Evolutionary conservation across 2,113 vertebrate species (phyloP).

Genomic region (Cyanoliseus patagonus): DNA sequence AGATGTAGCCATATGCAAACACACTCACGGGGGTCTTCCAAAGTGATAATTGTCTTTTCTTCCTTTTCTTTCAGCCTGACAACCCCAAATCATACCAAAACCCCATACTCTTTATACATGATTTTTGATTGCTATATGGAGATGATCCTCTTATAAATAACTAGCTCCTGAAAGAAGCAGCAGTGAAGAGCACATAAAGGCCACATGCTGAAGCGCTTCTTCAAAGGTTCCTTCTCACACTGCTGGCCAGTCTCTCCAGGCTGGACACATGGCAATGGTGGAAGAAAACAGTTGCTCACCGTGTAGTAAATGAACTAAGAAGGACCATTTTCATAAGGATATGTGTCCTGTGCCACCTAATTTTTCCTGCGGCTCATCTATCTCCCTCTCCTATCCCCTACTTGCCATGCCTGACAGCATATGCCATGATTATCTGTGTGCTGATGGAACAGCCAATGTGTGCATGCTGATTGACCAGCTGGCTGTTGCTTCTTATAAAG

Average conservation of each 20-base stretch:
- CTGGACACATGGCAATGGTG: fast-evolving
- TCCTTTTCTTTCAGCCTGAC: background rate
- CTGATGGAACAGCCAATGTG: fast-evolving
- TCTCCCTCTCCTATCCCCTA: background rate
- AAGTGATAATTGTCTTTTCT: background rate
- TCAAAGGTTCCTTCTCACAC: background rate
- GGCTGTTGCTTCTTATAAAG: background rate
- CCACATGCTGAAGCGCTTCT: background rate
- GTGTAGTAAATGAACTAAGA: background rate
- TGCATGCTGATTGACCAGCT: background rate
- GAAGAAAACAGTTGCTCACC: background rate
- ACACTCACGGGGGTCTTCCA: background rate
- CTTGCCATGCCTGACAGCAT: background rate
- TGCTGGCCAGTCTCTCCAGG: background rate
- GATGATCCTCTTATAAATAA: background rate
- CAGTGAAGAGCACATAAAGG: background rate
- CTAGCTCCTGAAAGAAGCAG: background rate
- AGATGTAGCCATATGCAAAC: background rate
- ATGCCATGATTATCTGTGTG: no score
- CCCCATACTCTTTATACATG: background rate
- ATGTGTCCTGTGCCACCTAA: background rate
- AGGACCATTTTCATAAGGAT: fast-evolving
- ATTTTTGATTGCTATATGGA: background rate
- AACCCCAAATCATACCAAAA: background rate
- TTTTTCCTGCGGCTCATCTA: background rate